phyloP scores from a whole-genome alignment of 2,797 vertebrate genomes.

The Lates japonicus region DNA sequence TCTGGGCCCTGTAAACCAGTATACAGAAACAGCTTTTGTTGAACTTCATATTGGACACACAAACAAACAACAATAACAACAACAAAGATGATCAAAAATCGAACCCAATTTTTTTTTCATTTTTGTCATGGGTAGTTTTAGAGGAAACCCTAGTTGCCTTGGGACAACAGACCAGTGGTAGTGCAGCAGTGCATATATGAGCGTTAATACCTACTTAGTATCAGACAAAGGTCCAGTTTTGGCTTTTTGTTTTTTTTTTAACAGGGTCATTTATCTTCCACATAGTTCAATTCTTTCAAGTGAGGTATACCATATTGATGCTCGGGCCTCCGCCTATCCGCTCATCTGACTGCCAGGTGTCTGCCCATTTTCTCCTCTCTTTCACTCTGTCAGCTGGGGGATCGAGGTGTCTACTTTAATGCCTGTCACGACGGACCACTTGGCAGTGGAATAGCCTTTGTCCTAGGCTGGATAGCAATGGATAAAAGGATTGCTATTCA shows the following conservation, averaged over 20 bases:
- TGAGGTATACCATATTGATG: conserved; percentile 59
- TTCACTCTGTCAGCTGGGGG: conserved; percentile 62
- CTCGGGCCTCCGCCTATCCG: conserved; percentile 49
- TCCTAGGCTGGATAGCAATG: conserved; percentile 71
- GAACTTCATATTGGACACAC: neutral
- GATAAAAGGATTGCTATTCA: conserved; percentile 79
- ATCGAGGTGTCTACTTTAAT: conserved; percentile 79
- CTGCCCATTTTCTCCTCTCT: conserved; percentile 47
- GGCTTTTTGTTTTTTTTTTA: neutral
- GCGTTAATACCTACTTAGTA: conserved; percentile 29
- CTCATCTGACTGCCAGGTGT: conserved; percentile 64
- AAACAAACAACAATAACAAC: neutral
- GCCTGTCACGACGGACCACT: conserved; percentile 76
- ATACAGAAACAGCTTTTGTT: no score
- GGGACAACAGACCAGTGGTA: neutral
- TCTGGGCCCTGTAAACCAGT: no score
- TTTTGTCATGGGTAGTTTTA: neutral
- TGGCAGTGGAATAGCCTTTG: conserved; percentile 77
- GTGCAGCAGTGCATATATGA: conserved; percentile 12
- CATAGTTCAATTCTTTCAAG: conserved; percentile 63
- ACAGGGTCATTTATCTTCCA: conserved; percentile 62
- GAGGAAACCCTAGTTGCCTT: conserved; percentile 1
- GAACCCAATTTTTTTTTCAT: neutral
- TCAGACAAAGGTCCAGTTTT: conserved; percentile 10
- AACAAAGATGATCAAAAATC: neutral